These are phyloP conservation scores for Meteorus colon DNA, from an alignment of 2,888 invertebrate species.

Conservation along the genomic window DNA sequence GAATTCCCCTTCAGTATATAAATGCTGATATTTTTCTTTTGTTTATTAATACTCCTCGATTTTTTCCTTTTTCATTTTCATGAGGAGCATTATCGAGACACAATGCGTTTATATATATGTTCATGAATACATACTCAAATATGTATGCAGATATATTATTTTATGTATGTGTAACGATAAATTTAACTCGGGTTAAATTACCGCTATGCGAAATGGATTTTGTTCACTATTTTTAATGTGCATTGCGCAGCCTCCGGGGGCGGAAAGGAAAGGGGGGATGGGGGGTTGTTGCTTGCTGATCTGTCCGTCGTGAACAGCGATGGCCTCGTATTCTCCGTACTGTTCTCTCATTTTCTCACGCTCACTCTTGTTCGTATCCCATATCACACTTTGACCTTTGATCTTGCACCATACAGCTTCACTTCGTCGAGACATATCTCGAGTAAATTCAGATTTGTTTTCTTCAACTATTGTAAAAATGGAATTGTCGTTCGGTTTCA, in stretches of 20 bases:
- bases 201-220: not conserved
- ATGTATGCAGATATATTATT: too few relatives aligned
- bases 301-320: slow-evolving; percentile 35
- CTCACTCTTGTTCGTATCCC: slow-evolving; percentile 24
- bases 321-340: slow-evolving; percentile 25
- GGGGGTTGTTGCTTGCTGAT: slow-evolving; percentile 27
- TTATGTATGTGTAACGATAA: not conserved
- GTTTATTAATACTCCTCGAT: not conserved
- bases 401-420: slow-evolving; percentile 48
- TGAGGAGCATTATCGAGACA: not conserved
- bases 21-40: not conserved
- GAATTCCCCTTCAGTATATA: slow-evolving; percentile 48
- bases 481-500: slow-evolving; percentile 13
- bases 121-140: too few relatives aligned
- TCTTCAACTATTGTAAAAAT: not conserved
- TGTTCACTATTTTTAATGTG: slow-evolving; percentile 16
- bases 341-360: slow-evolving; percentile 21
- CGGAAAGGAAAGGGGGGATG: too few relatives aligned
- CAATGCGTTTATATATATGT: not conserved
- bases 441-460: slow-evolving; percentile 12
- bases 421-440: not conserved
- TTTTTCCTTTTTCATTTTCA: not conserved
- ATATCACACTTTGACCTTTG: slow-evolving; percentile 51
- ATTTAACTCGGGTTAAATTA: slow-evolving; percentile 12
- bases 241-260: slow-evolving; percentile 23